Conservation (phyloP, 2,888 invertebrate species). For the Lochmaea crataegi region DNA sequence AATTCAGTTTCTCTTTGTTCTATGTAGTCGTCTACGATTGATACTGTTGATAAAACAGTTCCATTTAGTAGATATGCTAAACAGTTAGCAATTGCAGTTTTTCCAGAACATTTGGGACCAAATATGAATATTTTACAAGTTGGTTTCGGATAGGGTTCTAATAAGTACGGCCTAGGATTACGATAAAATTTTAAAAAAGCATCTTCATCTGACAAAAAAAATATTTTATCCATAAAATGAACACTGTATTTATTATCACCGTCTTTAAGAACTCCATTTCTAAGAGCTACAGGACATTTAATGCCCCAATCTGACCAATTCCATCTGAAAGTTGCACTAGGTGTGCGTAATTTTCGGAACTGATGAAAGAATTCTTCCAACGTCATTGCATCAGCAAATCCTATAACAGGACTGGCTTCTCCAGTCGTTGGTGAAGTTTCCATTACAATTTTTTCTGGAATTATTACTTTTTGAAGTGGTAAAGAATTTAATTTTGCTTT, state of each 20-base stretch:
- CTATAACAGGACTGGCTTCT: conserved; percentile 8
- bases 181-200: conserved; percentile 68
- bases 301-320: conserved; percentile 70
- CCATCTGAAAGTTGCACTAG: conserved; percentile 63
- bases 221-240: conserved; percentile 72
- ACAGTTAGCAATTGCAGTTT: conserved; percentile 69
- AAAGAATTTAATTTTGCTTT: conserved; percentile 64
- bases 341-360: conserved; percentile 54
- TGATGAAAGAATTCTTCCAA: conserved; percentile 59
- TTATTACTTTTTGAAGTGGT: conserved; percentile 59
- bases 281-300: conserved; percentile 73
- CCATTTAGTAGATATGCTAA: conserved; percentile 69
- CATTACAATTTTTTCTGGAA: conserved; percentile 56
- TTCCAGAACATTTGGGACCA: conserved; percentile 72
- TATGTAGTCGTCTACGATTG: conserved; percentile 50
- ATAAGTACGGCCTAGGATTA: conserved; percentile 73
- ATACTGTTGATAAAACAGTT: conserved; percentile 63
- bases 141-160: conserved; percentile 70
- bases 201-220: conserved; percentile 69
- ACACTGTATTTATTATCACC: conserved; percentile 71
- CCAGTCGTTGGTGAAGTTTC: conserved; percentile 39
- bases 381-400: conserved; percentile 24
- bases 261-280: conserved; percentile 66
- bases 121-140: conserved; percentile 71
- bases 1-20: conserved; percentile 51